phyloP scores from a whole-genome alignment of 2,888 invertebrate species.

The Uropetala carovei region DNA sequence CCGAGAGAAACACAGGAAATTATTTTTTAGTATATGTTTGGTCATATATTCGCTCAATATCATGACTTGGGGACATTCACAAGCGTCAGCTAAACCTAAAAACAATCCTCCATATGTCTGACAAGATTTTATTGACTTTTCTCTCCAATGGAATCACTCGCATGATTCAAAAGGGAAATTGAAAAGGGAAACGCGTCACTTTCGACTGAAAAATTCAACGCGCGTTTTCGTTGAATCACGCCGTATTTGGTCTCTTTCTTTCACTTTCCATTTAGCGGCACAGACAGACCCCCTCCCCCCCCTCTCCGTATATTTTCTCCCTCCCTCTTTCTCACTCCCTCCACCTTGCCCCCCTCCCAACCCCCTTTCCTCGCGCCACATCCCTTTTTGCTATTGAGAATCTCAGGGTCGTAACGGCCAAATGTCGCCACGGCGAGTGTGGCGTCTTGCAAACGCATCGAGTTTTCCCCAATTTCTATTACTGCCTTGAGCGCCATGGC shows the following conservation, averaged over 20 bases:
- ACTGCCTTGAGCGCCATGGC: neutral
- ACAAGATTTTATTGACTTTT: neutral
- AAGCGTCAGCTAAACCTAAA: no score
- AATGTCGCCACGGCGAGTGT: constrained; percentile 45
- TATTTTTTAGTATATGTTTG: no score
- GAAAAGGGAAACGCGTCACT: neutral
- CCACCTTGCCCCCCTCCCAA: neutral
- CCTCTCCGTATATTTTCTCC: neutral
- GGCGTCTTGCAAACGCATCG: constrained; percentile 43
- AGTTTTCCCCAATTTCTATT: constrained; percentile 47
- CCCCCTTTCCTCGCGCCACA: neutral
- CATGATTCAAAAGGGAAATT: neutral
- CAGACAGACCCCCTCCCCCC: neutral
- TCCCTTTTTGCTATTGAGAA: constrained; percentile 2
- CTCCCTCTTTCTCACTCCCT: neutral
- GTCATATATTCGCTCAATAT: no score
- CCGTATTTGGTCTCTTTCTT: neutral
- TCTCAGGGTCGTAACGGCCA: constrained; percentile 53
- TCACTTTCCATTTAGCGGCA: neutral
- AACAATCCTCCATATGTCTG: neutral
- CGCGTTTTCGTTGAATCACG: neutral
- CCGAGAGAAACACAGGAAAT: no score
- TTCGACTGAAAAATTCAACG: neutral
- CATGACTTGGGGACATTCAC: no score
- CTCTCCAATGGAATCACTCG: neutral